A percentile compares a stretch with the other conserved stretches of the same genome.
Evolutionary conservation across 1,140 invertebrate genomes (phyloP).

Genomic region (Drosophila seguyi): DNA sequence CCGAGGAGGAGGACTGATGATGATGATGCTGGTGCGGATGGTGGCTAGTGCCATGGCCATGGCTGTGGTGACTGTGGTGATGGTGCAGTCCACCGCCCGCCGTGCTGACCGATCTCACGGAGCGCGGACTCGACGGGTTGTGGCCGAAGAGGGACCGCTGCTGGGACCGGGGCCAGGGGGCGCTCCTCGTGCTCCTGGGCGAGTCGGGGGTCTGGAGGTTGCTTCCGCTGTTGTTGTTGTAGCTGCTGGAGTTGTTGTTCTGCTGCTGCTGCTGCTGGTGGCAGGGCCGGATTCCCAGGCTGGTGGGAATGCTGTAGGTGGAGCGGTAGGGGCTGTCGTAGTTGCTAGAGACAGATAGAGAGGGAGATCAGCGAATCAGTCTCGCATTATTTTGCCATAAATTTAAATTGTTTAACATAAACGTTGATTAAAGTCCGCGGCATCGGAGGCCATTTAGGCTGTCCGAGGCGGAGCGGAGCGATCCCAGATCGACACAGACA

Average conservation of each 20-base stretch:
- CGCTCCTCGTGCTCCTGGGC: conserved; percentile 92
- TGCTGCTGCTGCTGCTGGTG: conserved; percentile 67
- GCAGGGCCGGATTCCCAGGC: conserved; percentile 79
- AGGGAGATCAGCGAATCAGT: conserved; percentile 60
- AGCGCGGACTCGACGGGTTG: conserved; percentile 87
- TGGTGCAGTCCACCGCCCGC: conserved; percentile 75
- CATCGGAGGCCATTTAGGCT: conserved; percentile 64
- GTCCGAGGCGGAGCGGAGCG: conserved; percentile 47
- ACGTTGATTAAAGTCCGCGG: conserved; percentile 81
- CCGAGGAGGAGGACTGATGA: conserved; percentile 47
- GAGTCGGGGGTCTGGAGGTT: conserved; percentile 87
- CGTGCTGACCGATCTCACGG: conserved; percentile 89
- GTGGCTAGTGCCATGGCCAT: conserved; percentile 74
- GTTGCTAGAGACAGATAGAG: conserved; percentile 64
- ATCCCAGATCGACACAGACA: conserved; percentile 75
- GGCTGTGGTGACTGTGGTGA: conserved; percentile 75
- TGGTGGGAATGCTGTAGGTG: conserved; percentile 86
- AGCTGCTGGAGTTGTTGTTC: conserved; percentile 79
- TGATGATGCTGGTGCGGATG: conserved; percentile 62
- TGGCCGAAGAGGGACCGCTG: conserved; percentile 90
- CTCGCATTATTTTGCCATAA: conserved; percentile 84
- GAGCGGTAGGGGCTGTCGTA: conserved; percentile 86
- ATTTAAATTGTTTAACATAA: conserved; percentile 85
- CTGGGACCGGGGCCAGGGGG: conserved; percentile 91
- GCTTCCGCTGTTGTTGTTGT: conserved; percentile 77